These are phyloP conservation scores for Pherbina coryleti DNA, from an alignment of 2,888 invertebrate genomes.

Conservation along the genomic window DNA sequence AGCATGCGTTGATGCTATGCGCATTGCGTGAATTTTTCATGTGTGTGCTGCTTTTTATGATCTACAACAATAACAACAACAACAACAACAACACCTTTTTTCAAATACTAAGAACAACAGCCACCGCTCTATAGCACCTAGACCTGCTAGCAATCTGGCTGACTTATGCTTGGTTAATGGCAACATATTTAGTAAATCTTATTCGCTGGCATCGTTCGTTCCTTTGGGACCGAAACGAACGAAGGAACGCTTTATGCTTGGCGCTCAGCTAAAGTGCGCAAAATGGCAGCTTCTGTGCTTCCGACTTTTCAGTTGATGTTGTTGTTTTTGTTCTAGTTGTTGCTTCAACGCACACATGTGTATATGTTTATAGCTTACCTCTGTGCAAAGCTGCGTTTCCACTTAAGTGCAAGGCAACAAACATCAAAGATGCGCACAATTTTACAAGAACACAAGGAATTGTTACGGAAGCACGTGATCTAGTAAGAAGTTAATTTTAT, in stretches of 20 bases:
- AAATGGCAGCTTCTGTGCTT: too few relatives aligned
- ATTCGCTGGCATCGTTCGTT: background rate
- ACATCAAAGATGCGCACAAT: conserved; percentile 3
- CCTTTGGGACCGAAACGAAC: background rate
- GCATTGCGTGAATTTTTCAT: conserved; percentile 7
- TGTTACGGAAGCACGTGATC: too few relatives aligned
- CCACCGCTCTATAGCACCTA: background rate
- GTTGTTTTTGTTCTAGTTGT: background rate
- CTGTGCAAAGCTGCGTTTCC: background rate
- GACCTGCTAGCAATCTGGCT: background rate
- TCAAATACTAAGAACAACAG: too few relatives aligned
- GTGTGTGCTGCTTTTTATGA: background rate
- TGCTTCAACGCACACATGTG: background rate
- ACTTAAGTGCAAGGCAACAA: conserved; percentile 2
- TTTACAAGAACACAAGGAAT: too few relatives aligned
- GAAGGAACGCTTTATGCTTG: background rate
- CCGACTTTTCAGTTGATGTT: background rate
- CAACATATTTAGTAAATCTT: background rate
- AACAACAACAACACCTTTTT: background rate
- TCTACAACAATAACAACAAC: background rate
- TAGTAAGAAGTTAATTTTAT: too few relatives aligned
- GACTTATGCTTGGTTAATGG: background rate
- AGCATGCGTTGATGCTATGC: background rate
- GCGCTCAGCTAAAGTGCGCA: too few relatives aligned
- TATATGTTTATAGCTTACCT: background rate